Conservation (phyloP, 64 coral and sea anemone genomes). For the Dendronephthya gigantea region DNA sequence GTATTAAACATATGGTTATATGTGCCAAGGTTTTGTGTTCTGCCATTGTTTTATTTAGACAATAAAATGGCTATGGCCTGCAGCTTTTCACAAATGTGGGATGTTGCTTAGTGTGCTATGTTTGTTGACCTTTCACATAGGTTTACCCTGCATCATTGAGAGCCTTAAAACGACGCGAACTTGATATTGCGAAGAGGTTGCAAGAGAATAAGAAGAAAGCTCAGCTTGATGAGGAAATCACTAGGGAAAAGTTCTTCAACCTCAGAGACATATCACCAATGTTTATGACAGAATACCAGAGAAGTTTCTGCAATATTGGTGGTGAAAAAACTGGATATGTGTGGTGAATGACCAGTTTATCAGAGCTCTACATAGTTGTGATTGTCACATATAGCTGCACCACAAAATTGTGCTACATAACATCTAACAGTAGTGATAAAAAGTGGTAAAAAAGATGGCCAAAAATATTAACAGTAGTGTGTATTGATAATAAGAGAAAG, state of each 20-base stretch:
- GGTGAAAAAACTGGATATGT: slow-evolving; percentile 58
- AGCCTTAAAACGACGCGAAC: slow-evolving; percentile 42
- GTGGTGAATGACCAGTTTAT: slow-evolving; percentile 23
- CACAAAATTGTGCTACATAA: too few relatives aligned
- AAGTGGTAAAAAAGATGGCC: too few relatives aligned
- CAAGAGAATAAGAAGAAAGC: slow-evolving; percentile 63
- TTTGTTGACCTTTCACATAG: slow-evolving; percentile 5
- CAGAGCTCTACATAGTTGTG: too few relatives aligned
- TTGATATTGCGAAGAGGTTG: slow-evolving; percentile 41
- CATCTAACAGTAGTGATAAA: too few relatives aligned
- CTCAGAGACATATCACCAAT: slow-evolving; percentile 31
- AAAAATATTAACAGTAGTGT: too few relatives aligned
- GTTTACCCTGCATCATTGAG: slow-evolving; percentile 84
- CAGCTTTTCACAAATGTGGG: background rate
- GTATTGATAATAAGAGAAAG: too few relatives aligned
- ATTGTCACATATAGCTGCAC: too few relatives aligned
- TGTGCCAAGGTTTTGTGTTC: too few relatives aligned
- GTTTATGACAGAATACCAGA: slow-evolving; percentile 86
- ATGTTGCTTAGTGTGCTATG: too few relatives aligned
- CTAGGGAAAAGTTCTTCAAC: slow-evolving; percentile 47
- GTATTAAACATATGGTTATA: too few relatives aligned
- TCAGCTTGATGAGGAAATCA: slow-evolving; percentile 49
- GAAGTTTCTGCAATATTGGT: slow-evolving; percentile 74
- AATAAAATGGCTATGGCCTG: background rate
- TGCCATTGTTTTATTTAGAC: too few relatives aligned